These are phyloP conservation scores for Rhaphigaster nebulosa DNA, from an alignment of 2,888 invertebrate species.

Conservation along the genomic window DNA sequence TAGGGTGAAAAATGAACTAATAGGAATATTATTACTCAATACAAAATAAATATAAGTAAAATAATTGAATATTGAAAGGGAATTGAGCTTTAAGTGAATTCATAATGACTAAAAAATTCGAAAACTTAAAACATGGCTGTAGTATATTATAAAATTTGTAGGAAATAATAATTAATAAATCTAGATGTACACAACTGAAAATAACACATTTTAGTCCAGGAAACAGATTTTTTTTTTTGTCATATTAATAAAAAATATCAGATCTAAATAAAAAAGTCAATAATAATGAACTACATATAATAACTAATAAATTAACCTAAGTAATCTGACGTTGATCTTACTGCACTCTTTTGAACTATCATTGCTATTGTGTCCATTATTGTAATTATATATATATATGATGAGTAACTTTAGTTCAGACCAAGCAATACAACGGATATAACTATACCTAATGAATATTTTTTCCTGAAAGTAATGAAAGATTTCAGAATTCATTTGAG, in stretches of 20 bases:
- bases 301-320: too few relatives aligned
- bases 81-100: neutral
- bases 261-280: neutral
- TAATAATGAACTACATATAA: too few relatives aligned
- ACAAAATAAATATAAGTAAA: neutral
- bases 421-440: too few relatives aligned
- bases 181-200: neutral
- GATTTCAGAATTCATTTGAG: too few relatives aligned
- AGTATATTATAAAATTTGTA: neutral
- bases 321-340: too few relatives aligned
- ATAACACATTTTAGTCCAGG: neutral
- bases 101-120: neutral
- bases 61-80: neutral
- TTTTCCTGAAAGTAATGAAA: too few relatives aligned
- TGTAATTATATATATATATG: too few relatives aligned
- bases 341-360: too few relatives aligned
- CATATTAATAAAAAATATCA: neutral
- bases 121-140: neutral
- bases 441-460: too few relatives aligned
- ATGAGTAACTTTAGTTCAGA: too few relatives aligned
- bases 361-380: too few relatives aligned
- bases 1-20: slow-evolving; percentile 59
- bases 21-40: slow-evolving; percentile 22
- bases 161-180: neutral
- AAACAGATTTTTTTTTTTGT: neutral